These are phyloP conservation scores for Gopherus flavomarginatus DNA, from an alignment of 2,113 vertebrate genomes.

Conservation along the genomic window DNA sequence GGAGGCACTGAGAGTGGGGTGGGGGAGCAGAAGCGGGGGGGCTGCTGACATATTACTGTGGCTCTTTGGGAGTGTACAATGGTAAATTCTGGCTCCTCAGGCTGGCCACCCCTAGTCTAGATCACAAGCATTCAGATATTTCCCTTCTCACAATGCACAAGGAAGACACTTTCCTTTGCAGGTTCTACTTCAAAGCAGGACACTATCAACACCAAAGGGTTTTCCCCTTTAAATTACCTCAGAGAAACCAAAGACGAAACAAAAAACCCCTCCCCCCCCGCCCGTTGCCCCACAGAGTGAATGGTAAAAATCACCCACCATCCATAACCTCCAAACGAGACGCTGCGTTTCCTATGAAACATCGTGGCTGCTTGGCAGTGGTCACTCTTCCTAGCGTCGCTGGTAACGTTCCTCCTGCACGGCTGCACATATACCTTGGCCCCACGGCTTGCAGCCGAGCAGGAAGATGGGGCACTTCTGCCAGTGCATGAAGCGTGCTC, in stretches of 20 bases:
- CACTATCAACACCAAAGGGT: background rate
- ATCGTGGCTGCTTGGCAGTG: slow-evolving; percentile 65
- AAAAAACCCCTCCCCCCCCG: too few species aligned
- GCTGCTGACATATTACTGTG: too few species aligned
- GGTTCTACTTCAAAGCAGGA: background rate
- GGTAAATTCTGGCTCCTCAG: too few species aligned
- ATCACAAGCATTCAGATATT: rapidly evolving
- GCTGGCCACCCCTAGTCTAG: background rate
- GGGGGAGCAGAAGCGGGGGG: too few species aligned
- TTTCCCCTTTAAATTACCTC: background rate
- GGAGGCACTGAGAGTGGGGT: too few species aligned
- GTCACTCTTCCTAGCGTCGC: background rate
- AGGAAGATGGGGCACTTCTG: background rate
- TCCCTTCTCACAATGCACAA: background rate
- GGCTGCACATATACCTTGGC: background rate
- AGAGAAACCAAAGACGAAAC: background rate
- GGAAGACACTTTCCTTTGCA: background rate
- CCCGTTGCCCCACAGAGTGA: background rate
- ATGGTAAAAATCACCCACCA: slow-evolving; percentile 83
- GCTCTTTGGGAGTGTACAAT: too few species aligned
- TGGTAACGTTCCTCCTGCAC: background rate
- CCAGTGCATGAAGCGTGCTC: background rate
- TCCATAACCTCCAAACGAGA: slow-evolving; percentile 95
- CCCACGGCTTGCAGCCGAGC: background rate
- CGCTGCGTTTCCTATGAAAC: slow-evolving; percentile 92